Conservation (phyloP, 2,113 vertebrate genomes). For the Geococcyx californianus region DNA sequence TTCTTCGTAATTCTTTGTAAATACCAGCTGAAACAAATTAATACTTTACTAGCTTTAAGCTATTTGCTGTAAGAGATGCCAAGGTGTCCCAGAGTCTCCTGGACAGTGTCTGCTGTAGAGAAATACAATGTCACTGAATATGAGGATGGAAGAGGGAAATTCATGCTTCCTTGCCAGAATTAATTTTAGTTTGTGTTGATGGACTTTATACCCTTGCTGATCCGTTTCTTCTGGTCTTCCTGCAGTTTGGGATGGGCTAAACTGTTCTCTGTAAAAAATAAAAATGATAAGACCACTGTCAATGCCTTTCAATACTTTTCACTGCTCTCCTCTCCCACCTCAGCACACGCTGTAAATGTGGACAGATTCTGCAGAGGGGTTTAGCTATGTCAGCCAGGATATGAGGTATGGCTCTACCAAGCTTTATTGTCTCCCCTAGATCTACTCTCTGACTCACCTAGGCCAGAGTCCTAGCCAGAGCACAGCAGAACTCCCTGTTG, state of each 20-base stretch:
- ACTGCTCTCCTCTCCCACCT: background rate
- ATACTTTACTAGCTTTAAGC: background rate
- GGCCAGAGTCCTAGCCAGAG: background rate
- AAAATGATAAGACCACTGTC: background rate
- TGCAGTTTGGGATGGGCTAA: background rate
- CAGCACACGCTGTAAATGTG: background rate
- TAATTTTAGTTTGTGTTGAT: background rate
- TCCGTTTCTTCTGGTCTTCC: background rate
- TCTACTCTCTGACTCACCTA: background rate
- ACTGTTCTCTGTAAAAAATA: background rate
- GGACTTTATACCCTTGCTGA: background rate
- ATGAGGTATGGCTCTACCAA: background rate
- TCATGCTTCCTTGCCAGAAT: background rate
- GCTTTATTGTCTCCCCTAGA: background rate
- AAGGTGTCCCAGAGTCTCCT: background rate
- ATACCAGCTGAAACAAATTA: background rate
- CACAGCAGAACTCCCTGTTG: background rate
- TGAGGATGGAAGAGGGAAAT: background rate
- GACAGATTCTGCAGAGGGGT: background rate
- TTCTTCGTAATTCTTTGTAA: background rate
- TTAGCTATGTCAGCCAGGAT: background rate
- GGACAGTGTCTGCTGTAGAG: accelerated
- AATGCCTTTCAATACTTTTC: background rate
- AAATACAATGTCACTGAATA: background rate
- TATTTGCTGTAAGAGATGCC: background rate